Base-by-base conservation (phyloP, 1,140 invertebrate genomes). In the Elymnias hypermnestra region DNA sequence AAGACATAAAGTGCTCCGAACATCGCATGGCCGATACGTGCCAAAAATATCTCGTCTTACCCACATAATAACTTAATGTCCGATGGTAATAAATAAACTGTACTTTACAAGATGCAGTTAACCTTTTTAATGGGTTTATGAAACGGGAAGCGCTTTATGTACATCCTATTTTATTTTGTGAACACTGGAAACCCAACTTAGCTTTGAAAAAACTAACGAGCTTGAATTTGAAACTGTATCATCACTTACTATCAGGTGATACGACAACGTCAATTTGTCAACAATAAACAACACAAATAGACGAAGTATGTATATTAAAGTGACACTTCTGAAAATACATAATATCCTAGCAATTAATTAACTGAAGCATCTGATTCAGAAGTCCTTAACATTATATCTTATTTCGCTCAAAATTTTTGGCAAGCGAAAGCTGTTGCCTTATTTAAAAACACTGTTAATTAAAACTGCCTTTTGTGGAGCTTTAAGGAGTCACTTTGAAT, bases 401-500 rank as follows among this genome's bases (percentile, higher is more conserved):
- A 36, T 21, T 12, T 13, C 7, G 33, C 33, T 36, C n/a, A 17
- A 21, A 36, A 36, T 36, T 36, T 36, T 36, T 19, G 33, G 33
- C 33, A 13, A 36, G 33, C n/a, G 17, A 10, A 19, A 10, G 8
- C 33, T 36, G 33, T 36, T 36, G 33, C 19, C 15, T 36, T 36
- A 36, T 36, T 36, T 36, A 36, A 12, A 36, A 36, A 36, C 33
- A 36, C 17, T 4, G 17, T 36, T 36, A 36, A 36, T 36, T 36
- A 36, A 19, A 15, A 36, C 33, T 8, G 12, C 5, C 17, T 36
- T 36, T 33, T 19, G 33, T 21, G n/a, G 7, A 7, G 31, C 2
- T 3, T 12, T 5, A 36, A 36, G 33, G 9, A 9, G n/a, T 13
- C 33, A 19, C 33, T 36, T 36, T 21, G n/a, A 10, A 36, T 19